Evolutionary conservation across 2,113 vertebrate species (phyloP).

Genomic region (Ifrita kowaldi): DNA sequence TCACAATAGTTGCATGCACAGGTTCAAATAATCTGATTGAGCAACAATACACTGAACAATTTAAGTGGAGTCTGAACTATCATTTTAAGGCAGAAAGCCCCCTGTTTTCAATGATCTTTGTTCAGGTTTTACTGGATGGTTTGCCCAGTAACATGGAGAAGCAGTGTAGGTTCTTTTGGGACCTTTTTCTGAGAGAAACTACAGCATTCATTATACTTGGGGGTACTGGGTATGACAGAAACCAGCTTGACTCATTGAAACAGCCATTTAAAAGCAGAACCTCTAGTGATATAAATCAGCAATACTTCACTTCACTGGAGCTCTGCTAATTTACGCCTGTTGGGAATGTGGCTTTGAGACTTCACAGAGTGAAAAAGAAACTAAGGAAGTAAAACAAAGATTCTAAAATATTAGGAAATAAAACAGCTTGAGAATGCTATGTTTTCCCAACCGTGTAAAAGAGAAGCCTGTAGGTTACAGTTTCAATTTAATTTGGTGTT

Average conservation of each 20-base stretch:
- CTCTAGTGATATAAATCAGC: neutral
- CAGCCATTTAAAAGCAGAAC: neutral
- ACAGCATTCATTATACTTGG: neutral
- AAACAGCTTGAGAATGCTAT: conserved; percentile 12
- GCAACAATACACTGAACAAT: neutral
- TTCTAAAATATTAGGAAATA: conserved; percentile 6
- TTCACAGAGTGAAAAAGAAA: neutral
- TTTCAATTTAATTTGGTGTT: neutral
- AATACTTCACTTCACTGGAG: conserved; percentile 9
- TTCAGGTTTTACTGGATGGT: neutral
- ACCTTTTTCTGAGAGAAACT: neutral
- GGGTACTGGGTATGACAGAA: neutral
- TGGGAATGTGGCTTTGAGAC: neutral
- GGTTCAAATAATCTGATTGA: neutral
- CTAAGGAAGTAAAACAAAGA: conserved; percentile 18
- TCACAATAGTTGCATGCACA: neutral
- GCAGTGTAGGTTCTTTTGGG: neutral
- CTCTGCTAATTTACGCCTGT: neutral
- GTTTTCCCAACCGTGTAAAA: neutral
- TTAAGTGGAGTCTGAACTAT: neutral
- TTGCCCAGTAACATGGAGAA: neutral
- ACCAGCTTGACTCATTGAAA: neutral
- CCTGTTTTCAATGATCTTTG: neutral
- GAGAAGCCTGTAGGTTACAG: neutral
- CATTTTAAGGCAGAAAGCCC: neutral